A percentile compares a stretch with the other conserved stretches of the same genome.
These are phyloP conservation scores for Philhelius pedissequus DNA, from an alignment of 2,888 invertebrate genomes.

Conservation along the genomic window DNA sequence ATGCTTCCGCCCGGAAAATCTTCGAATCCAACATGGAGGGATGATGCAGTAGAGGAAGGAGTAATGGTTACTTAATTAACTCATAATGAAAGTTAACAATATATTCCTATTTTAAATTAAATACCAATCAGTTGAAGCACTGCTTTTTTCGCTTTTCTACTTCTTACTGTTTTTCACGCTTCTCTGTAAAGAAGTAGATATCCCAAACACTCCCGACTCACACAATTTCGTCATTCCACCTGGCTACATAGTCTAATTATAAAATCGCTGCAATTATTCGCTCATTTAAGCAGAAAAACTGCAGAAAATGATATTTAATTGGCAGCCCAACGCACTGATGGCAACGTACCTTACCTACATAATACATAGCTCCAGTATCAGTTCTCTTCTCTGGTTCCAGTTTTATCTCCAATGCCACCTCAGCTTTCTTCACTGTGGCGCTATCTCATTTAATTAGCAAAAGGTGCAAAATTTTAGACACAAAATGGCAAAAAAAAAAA, in stretches of 20 bases:
- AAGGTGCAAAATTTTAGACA: constrained; percentile 66
- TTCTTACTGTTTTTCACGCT: neutral
- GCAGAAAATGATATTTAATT: constrained; percentile 69
- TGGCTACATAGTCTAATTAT: constrained; percentile 62
- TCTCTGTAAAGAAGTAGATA: neutral
- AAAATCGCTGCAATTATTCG: constrained; percentile 68
- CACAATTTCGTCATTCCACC: constrained; percentile 41
- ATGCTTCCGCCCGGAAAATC: no score
- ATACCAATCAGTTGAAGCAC: constrained; percentile 63
- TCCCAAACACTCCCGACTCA: neutral
- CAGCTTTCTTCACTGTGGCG: constrained; percentile 20
- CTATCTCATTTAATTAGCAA: constrained; percentile 66
- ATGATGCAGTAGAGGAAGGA: no score
- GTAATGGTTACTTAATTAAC: constrained; percentile 64
- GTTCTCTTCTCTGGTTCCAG: constrained; percentile 9
- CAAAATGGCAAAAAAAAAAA: constrained; percentile 37
- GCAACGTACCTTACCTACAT: neutral
- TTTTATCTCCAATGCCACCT: neutral
- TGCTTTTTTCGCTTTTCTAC: neutral
- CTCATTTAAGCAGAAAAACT: constrained; percentile 69
- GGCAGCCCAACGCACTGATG: constrained; percentile 38
- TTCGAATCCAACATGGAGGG: no score
- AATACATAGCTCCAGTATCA: neutral
- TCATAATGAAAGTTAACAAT: constrained; percentile 63
- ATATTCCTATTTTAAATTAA: constrained; percentile 50